These are phyloP conservation scores for Acyrthosiphon pisum DNA, from an alignment of 1,140 invertebrate species.

Conservation along the genomic window DNA sequence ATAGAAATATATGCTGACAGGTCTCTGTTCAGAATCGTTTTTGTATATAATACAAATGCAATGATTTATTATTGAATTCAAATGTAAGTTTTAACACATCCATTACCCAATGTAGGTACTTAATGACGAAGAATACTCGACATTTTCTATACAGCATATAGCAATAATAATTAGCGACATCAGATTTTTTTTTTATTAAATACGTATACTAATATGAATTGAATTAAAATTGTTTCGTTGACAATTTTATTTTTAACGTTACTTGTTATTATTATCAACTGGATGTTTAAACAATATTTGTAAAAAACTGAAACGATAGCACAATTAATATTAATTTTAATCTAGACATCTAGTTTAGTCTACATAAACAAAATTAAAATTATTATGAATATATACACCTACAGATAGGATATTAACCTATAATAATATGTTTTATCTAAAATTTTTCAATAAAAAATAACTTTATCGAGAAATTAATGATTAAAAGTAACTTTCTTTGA, in stretches of 20 bases:
- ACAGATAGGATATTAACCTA: neutral
- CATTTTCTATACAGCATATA: neutral
- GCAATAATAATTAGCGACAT: neutral
- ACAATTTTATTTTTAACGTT: neutral
- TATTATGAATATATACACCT: neutral
- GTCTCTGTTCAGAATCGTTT: neutral
- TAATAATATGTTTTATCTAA: neutral
- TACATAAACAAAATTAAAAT: constrained; percentile 16
- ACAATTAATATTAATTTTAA: neutral
- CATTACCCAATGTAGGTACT: no score
- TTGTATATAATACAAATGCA: neutral
- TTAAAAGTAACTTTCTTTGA: neutral
- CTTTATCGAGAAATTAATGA: neutral
- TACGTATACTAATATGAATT: neutral
- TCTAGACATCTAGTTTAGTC: neutral
- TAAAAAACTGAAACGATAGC: constrained; percentile 5
- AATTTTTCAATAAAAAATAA: neutral
- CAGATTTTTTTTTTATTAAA: neutral
- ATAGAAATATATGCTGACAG: neutral
- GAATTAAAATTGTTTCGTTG: neutral
- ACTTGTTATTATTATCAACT: neutral
- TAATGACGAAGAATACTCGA: neutral
- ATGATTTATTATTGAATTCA: neutral
- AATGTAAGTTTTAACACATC: neutral
- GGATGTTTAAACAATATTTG: no score